Evolutionary conservation across 2,113 vertebrate species (phyloP).

Genomic region (Carassius carassius): DNA sequence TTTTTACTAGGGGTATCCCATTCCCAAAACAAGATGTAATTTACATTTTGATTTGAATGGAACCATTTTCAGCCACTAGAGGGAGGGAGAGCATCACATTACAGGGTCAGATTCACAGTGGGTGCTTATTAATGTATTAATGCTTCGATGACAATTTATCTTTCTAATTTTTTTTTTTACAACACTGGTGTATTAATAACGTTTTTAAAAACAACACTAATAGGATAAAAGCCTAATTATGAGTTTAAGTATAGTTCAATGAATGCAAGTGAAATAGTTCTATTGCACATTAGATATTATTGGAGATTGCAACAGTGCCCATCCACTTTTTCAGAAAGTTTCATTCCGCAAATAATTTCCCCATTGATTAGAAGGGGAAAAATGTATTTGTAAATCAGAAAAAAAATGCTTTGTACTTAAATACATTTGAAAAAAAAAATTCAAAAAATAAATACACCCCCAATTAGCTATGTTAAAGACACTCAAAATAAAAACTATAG

Average conservation of each 20-base stretch:
- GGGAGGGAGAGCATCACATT: constrained; percentile 36
- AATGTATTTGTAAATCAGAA: too few species aligned
- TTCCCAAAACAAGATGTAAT: not conserved
- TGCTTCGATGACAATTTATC: not conserved
- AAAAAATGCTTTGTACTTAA: too few species aligned
- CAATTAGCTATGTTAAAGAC: too few species aligned
- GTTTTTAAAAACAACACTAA: not conserved
- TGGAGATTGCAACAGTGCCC: not conserved
- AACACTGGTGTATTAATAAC: not conserved
- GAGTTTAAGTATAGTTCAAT: not conserved
- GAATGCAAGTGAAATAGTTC: not conserved
- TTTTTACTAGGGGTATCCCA: not conserved
- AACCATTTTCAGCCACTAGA: constrained; percentile 36
- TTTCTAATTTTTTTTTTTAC: not conserved
- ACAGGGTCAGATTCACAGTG: not conserved
- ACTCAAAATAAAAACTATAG: too few species aligned
- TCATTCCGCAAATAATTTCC: too few species aligned
- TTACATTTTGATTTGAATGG: not conserved
- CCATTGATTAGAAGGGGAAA: too few species aligned
- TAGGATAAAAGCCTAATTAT: not conserved
- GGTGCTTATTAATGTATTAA: not conserved
- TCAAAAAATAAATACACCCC: too few species aligned
- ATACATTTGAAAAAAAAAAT: too few species aligned
- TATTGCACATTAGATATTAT: not conserved
- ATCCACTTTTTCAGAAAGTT: too few species aligned